Evolutionary conservation across 2,113 vertebrate genomes (phyloP).

Genomic region (Hemichromis elongatus): DNA sequence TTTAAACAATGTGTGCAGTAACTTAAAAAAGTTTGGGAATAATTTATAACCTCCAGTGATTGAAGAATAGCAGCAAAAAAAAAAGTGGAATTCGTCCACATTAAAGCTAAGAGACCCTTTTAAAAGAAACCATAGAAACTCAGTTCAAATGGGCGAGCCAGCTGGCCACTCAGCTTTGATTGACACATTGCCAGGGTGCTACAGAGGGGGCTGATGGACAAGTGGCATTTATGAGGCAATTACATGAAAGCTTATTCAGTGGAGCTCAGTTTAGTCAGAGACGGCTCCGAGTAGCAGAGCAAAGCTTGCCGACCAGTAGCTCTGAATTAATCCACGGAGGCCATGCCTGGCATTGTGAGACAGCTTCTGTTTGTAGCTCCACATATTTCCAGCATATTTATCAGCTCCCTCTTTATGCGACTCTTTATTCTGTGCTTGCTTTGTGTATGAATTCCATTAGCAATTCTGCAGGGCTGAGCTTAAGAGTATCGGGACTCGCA

Average conservation of each 20-base stretch:
- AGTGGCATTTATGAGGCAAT: conserved; percentile 78
- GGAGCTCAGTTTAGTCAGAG: conserved; percentile 7
- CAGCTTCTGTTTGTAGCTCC: conserved; percentile 18
- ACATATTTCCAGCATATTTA: conserved; percentile 64
- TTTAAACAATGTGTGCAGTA: neutral
- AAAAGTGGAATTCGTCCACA: conserved; percentile 20
- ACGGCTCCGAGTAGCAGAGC: neutral
- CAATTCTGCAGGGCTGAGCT: conserved; percentile 14
- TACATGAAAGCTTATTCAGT: conserved; percentile 69
- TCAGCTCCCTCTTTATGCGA: conserved; percentile 26
- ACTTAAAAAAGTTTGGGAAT: neutral
- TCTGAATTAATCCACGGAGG: conserved; percentile 32
- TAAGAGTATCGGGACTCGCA: conserved; percentile 56
- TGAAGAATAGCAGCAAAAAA: neutral
- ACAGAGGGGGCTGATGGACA: conserved; percentile 65
- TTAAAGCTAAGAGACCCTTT: conserved; percentile 22
- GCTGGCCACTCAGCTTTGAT: conserved; percentile 65
- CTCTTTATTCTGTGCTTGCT: conserved; percentile 33
- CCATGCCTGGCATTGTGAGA: conserved; percentile 35
- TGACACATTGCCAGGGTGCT: conserved; percentile 65
- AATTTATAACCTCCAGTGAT: neutral
- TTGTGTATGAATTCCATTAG: conserved; percentile 51
- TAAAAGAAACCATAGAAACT: conserved; percentile 43
- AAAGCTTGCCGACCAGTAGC: conserved; percentile 28
- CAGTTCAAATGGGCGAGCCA: conserved; percentile 29